Base-by-base conservation (phyloP, 2,888 invertebrate genomes). In the Entomobrya multifasciata region DNA sequence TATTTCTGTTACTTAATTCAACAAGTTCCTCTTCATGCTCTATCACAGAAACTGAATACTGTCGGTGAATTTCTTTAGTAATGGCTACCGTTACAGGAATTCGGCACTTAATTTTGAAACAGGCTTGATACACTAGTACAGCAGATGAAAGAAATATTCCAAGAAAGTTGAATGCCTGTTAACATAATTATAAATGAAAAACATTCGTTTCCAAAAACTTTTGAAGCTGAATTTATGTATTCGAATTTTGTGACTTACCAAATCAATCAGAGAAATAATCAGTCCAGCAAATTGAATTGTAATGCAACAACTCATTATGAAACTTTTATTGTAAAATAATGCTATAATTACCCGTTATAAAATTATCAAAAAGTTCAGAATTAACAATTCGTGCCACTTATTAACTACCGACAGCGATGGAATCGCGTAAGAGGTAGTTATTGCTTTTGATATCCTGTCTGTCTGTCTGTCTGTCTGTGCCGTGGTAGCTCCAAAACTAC, bases 11-110 rank as follows among this genome's bases (percentile, higher is more conserved):
- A 41, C 47, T 78, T 65, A 36, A 27, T 15, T 62, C 15, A 13
- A 49, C 30, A 17, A 76, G 76, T n/a, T 76, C 30, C 17, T 76
- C 30, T 17, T 44, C 55, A 60, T 57, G n/a, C n/a, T 60, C 60
- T 15, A 65, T 72, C 27, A 22, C 11, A 0, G 76, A 17, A 0
- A 30, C 5, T 55, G 52, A 47, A 74, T 62, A 76, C 76, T 84
- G 49, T 8, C 65, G 52, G 25, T 84, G 77, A 20, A 76, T 65
- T 77, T 77, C 65, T 30, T 76, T 76, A 27, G 67, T 52, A 84
- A 84, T 76, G 22, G 83, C 62, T 36, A 77, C 76, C 25, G 77
- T 76, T 41, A 84, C 67, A 11, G 76, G 77, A 77, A 77, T 67
- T 41, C 44, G n/a, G 77, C 83, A 84, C 67, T 77, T 76, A 25